These are phyloP conservation scores for Pygathrix nemaeus DNA, from an alignment of 2,113 vertebrate genomes.

Conservation along the genomic window DNA sequence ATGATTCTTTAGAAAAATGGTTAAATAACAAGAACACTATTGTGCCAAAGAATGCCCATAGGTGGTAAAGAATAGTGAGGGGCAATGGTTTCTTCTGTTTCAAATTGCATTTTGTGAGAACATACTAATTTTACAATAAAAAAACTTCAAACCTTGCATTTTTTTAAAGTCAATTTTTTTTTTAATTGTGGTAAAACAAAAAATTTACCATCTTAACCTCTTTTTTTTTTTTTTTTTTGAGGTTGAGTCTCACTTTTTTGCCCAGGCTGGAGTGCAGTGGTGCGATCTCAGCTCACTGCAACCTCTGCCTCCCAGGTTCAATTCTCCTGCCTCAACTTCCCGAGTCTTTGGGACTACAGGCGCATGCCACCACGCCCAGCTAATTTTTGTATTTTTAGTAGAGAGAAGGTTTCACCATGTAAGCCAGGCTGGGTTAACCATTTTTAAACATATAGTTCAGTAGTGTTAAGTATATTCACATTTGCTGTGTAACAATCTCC, in stretches of 20 bases:
- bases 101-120: neutral
- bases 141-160: neutral
- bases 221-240: no score
- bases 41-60: neutral
- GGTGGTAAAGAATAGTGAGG: neutral
- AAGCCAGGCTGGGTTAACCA: neutral
- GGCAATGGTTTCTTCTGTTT: neutral
- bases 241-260: no score
- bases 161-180: neutral
- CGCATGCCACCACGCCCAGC: no score
- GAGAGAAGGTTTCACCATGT: no score
- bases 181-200: neutral
- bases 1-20: neutral
- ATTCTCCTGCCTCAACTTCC: no score
- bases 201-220: no score
- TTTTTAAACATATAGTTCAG: neutral
- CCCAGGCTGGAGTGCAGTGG: no score
- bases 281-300: no score
- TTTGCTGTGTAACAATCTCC: neutral
- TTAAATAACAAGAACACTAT: neutral
- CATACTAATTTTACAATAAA: neutral
- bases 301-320: no score
- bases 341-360: no score
- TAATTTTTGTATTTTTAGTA: no score
- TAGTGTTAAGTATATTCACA: neutral